Conservation (phyloP, 1,140 invertebrate genomes). For the Aphelenchoides avenae region DNA sequence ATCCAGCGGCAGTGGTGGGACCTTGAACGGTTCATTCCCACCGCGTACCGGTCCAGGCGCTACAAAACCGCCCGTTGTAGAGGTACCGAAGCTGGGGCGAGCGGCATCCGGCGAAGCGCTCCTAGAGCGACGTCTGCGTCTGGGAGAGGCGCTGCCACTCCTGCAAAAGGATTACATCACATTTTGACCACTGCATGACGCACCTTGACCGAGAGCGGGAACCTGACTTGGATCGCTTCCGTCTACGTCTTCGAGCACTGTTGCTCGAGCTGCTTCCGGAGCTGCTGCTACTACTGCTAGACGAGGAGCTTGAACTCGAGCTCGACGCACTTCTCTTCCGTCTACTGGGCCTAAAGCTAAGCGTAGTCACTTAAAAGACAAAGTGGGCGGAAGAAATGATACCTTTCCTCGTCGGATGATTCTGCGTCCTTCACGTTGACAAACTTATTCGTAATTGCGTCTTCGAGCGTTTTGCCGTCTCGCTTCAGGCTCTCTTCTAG, state of each 20-base stretch:
- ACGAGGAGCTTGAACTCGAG: slow-evolving; percentile 18
- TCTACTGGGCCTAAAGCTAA: too few species aligned
- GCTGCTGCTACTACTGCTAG: slow-evolving; percentile 8
- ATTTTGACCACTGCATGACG: too few species aligned
- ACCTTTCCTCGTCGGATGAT: slow-evolving; percentile 1
- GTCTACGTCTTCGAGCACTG: not conserved
- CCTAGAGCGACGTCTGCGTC: too few species aligned
- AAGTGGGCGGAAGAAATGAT: not conserved
- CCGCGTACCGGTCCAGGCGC: too few species aligned
- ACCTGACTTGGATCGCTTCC: too few species aligned
- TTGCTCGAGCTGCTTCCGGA: not conserved
- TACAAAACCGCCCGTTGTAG: too few species aligned
- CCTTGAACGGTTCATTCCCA: slow-evolving; percentile 35
- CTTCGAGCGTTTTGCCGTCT: slow-evolving; percentile 40
- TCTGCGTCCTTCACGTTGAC: too few species aligned
- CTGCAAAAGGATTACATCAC: too few species aligned
- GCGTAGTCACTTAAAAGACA: slow-evolving; percentile 6
- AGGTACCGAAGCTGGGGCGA: too few species aligned
- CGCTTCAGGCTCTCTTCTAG: slow-evolving; percentile 31
- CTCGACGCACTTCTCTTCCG: slow-evolving; percentile 17
- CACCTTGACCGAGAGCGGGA: too few species aligned
- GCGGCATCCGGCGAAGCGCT: too few species aligned
- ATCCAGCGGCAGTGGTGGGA: slow-evolving; percentile 29
- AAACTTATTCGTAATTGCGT: slow-evolving; percentile 39
- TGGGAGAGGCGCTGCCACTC: too few species aligned